A percentile compares a stretch with the other conserved stretches of the same genome.
Evolutionary conservation across 2,113 vertebrate genomes (phyloP).

Genomic region (Sphyrna mokarran): DNA sequence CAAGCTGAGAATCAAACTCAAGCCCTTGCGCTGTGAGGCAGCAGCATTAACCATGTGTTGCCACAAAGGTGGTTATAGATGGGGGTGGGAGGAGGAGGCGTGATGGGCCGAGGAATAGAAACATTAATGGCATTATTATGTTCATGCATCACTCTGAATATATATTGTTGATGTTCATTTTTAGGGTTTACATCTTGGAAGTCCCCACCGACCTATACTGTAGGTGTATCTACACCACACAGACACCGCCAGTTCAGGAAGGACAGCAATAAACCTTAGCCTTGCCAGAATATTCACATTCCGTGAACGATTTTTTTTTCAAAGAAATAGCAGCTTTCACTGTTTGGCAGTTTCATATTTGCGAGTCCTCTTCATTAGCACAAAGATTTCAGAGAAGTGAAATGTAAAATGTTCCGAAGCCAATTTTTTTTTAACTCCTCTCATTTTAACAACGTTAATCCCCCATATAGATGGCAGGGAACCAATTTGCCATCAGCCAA

Average conservation of each 20-base stretch:
- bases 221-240: background rate
- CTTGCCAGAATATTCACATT: background rate
- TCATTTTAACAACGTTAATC: background rate
- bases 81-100: too few relatives aligned
- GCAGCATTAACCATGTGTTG: too few relatives aligned
- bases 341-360: background rate
- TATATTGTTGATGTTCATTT: background rate
- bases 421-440: background rate
- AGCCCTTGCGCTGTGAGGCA: too few relatives aligned
- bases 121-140: too few relatives aligned
- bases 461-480: background rate
- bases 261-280: background rate
- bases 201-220: background rate
- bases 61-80: too few relatives aligned
- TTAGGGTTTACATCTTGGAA: too few relatives aligned
- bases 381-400: background rate
- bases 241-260: background rate
- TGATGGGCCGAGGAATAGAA: too few relatives aligned
- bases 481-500: background rate
- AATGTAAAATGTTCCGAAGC: background rate
- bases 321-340: background rate
- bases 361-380: background rate
- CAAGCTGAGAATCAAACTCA: too few relatives aligned
- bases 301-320: background rate
- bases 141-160: background rate